These are phyloP conservation scores for Trichonephila clavata DNA, from an alignment of 1,140 invertebrate species.

Conservation along the genomic window DNA sequence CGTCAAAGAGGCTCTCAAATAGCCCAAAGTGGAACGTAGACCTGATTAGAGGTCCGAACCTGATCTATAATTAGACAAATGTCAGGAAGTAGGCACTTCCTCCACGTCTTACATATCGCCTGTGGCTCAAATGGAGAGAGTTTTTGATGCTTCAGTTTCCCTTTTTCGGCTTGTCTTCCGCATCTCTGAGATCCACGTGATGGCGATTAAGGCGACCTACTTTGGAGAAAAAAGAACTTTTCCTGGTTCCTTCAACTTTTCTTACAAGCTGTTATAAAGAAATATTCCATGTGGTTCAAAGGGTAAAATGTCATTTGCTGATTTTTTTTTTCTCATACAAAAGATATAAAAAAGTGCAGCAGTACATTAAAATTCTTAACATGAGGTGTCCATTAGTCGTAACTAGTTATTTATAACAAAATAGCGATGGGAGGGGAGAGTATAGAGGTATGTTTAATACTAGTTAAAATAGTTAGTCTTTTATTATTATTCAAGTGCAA, in stretches of 20 bases:
- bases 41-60: background rate
- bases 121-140: background rate
- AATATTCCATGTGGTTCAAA: background rate
- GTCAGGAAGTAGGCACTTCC: constrained; percentile 33
- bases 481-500: too few relatives aligned
- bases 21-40: constrained; percentile 21
- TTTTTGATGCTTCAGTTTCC: constrained; percentile 10
- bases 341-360: background rate
- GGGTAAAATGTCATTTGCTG: background rate
- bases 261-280: background rate
- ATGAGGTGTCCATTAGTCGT: too few relatives aligned
- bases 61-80: constrained; percentile 2
- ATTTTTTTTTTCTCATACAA: background rate
- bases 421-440: too few relatives aligned
- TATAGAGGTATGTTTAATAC: background rate
- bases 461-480: background rate
- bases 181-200: constrained; percentile 18
- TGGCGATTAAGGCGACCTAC: background rate
- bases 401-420: too few relatives aligned
- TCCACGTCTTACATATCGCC: background rate
- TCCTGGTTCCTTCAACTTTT: constrained; percentile 6
- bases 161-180: constrained; percentile 32
- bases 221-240: background rate
- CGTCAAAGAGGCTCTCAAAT: background rate
- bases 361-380: background rate